Evolutionary conservation across 2,888 invertebrate genomes (phyloP).

Genomic region (Cataglyphis rosenhaueri): DNA sequence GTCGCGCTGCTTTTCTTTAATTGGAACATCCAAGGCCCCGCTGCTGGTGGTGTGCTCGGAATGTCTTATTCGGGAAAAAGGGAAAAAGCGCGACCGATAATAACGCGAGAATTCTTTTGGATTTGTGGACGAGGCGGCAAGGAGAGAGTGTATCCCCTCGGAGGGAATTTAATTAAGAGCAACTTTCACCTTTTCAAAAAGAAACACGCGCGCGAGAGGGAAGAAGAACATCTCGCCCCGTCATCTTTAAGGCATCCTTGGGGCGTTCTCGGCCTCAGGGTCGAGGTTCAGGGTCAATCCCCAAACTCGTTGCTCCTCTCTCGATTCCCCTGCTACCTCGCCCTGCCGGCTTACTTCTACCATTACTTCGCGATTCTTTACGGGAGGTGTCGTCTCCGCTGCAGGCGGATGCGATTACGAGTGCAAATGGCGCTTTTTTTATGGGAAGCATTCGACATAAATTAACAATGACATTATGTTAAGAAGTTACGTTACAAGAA

Average conservation of each 20-base stretch:
- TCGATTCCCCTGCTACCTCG: slow-evolving; percentile 20
- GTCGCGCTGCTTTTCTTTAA: slow-evolving; percentile 52
- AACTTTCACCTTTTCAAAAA: slow-evolving; percentile 60
- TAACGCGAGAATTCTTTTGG: slow-evolving; percentile 65
- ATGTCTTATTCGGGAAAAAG: slow-evolving; percentile 53
- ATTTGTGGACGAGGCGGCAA: slow-evolving; percentile 46
- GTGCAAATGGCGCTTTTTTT: background rate
- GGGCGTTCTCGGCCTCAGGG: slow-evolving; percentile 61
- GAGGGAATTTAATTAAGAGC: slow-evolving; percentile 68
- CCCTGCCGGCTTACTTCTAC: slow-evolving; percentile 52
- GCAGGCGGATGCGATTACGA: slow-evolving; percentile 32
- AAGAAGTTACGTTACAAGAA: background rate
- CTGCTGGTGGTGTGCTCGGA: slow-evolving; percentile 30
- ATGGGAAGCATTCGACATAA: background rate
- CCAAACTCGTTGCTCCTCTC: slow-evolving; percentile 67
- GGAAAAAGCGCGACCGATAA: slow-evolving; percentile 48
- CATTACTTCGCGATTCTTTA: slow-evolving; percentile 56
- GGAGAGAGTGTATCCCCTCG: slow-evolving; percentile 45
- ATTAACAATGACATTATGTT: background rate
- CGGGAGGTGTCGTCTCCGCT: slow-evolving; percentile 33
- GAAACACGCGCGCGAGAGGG: slow-evolving; percentile 48
- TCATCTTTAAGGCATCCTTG: slow-evolving; percentile 81
- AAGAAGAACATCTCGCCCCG: slow-evolving; percentile 65
- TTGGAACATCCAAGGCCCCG: slow-evolving; percentile 36
- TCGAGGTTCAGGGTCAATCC: slow-evolving; percentile 78